A percentile compares a stretch with the other conserved stretches of the same genome.
Conservation (phyloP, 2,113 vertebrate genomes). For the Isichthys henryi region DNA sequence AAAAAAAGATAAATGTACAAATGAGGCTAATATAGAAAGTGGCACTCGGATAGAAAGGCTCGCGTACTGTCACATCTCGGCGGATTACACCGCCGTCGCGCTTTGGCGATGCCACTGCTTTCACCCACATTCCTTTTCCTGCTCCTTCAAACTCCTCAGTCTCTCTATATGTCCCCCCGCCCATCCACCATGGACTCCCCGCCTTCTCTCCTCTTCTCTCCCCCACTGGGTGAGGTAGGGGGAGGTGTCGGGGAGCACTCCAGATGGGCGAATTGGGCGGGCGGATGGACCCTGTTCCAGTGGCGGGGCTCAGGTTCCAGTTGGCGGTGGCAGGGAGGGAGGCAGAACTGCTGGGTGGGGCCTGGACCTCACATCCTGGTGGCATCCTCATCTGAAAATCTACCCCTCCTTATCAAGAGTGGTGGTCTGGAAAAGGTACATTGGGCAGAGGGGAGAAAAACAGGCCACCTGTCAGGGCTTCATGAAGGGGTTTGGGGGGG, state of each 20-base stretch:
- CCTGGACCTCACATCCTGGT: conserved; percentile 73
- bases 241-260: conserved; percentile 6
- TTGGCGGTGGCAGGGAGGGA: conserved; percentile 15
- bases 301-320: conserved; percentile 43
- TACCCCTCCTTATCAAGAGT: conserved; percentile 99
- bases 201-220: conserved; percentile 15
- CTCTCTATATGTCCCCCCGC: neutral
- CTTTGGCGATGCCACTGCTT: conserved; percentile 16
- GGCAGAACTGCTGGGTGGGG: conserved; percentile 1
- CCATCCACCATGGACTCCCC: conserved; percentile 18
- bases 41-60: conserved; percentile 31
- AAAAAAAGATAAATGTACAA: conserved; percentile 46
- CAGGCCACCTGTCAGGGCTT: neutral
- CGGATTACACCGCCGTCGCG: neutral
- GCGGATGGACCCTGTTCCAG: neutral
- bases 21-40: conserved; percentile 42
- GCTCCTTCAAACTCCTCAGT: conserved; percentile 6
- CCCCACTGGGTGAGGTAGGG: neutral
- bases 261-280: conserved; percentile 45
- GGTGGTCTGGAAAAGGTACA: conserved; percentile 74
- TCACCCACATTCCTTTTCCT: conserved; percentile 10
- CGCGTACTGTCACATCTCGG: conserved; percentile 26
- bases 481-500: neutral
- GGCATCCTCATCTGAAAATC: conserved; percentile 93
- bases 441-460: conserved; percentile 54